Percentiles rank a stretch among this genome's conserved stretches.
Evolutionary conservation across 2,888 invertebrate genomes (phyloP).

Genomic region (Coecobrya sp.): DNA sequence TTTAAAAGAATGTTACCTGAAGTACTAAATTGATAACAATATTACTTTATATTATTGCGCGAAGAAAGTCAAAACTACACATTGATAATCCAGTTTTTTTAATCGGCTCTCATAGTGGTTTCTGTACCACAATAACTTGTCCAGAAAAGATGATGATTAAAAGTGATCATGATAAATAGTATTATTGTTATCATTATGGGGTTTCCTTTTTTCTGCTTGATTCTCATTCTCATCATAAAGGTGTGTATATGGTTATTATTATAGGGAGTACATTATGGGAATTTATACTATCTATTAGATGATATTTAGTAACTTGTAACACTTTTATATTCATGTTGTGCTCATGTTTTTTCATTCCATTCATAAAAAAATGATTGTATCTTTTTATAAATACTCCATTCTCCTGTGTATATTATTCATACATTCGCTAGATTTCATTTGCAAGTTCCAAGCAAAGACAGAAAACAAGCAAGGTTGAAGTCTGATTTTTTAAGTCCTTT

Average conservation of each 20-base stretch:
- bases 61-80: neutral
- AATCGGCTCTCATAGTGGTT: neutral
- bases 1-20: neutral
- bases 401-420: conserved; percentile 31
- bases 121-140: neutral
- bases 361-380: conserved; percentile 40
- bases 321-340: neutral
- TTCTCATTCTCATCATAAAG: neutral
- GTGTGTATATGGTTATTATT: too few species aligned
- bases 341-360: neutral
- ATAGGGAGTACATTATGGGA: neutral
- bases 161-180: neutral
- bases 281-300: neutral
- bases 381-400: neutral
- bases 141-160: neutral
- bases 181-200: neutral
- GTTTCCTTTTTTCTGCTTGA: neutral
- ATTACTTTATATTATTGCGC: neutral
- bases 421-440: neutral
- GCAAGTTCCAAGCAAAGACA: neutral
- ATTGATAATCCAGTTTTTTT: neutral
- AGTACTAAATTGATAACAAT: neutral
- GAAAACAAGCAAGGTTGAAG: neutral
- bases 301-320: neutral
- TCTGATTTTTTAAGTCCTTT: conserved; percentile 37